Evolutionary conservation across 2,113 vertebrate genomes (phyloP), one percentile per base, ranked within the genome.

Genomic region (Uropsilus gracilis): DNA sequence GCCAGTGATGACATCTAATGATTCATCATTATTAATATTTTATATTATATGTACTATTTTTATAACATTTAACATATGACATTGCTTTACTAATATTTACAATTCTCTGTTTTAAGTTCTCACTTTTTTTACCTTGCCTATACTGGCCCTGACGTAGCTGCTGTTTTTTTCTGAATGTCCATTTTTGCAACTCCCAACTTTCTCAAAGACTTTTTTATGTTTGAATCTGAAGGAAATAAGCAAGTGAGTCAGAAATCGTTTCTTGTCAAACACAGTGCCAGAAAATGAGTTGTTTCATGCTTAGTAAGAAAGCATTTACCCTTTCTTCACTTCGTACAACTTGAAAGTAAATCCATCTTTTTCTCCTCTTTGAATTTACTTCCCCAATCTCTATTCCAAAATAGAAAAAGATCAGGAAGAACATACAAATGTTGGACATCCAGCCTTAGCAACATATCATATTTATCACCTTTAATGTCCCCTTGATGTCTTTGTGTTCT

Each of bases 391-490:
- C 77, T 53, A 57, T 46, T 90, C 75, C 64, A 94, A 90, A 94
- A 95, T 13, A 73, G 57, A 95, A 95, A 96, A 92, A 89, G 44
- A 78, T 39, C 44, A 75, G 89, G 53, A 90, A 94, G 91, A 95
- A 76, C 50, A 78, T 48, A 63, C n/a, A 86, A 78, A 86, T 57
- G 55, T 2, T 90, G 63, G 68, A 30, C 28, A 63, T 46, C 44
- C 55, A 14, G 48, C 57, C 82, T 55, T 39, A 8, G 83, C 37
- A 76, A 90, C 85, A 61, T 77, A 78, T 75, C 92, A 57, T 48
- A 86, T 83, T 94, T 92, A 89, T 96, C 94, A 95, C 82, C 75
- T 96, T 81, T 90, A 75, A 94, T 42, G 71, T 80, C 84, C 81
- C 71, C 37, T 80, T 63, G 66, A 75, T 63, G 63, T 50, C 85